Conservation (phyloP, 2,888 invertebrate species). For the Kuschelorhynchus macadamiae region DNA sequence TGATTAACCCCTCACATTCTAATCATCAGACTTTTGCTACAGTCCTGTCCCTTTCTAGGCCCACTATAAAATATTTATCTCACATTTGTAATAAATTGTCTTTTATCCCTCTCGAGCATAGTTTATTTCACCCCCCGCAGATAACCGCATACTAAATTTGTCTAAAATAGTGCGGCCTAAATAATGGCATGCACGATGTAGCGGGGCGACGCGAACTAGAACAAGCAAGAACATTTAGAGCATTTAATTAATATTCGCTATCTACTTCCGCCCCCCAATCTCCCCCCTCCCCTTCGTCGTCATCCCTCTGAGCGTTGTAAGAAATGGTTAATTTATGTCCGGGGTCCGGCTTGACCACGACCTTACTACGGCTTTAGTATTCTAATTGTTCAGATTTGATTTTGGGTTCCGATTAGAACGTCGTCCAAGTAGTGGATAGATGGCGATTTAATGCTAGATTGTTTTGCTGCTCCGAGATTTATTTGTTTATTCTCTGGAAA, state of each 20-base stretch:
- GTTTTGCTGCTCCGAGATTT: conserved; percentile 33
- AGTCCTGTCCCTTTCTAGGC: no score
- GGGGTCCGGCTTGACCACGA: conserved; percentile 55
- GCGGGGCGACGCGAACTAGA: conserved; percentile 13
- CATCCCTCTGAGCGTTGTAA: conserved; percentile 44
- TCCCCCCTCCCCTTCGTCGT: neutral
- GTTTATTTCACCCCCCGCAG: conserved; percentile 22
- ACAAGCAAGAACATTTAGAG: conserved; percentile 32
- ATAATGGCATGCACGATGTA: conserved; percentile 36
- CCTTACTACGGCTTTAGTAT: conserved; percentile 52
- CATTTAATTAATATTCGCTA: conserved; percentile 45
- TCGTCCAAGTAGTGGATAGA: conserved; percentile 52
- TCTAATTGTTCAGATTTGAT: conserved; percentile 60
- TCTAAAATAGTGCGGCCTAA: conserved; percentile 41
- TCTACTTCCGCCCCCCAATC: conserved; percentile 14
- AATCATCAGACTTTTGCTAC: no score
- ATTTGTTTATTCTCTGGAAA: conserved; percentile 18
- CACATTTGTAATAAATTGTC: conserved; percentile 13
- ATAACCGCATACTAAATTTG: conserved; percentile 41
- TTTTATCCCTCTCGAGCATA: conserved; percentile 7
- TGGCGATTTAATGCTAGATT: conserved; percentile 47
- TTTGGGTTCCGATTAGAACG: conserved; percentile 55
- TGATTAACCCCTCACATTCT: no score
- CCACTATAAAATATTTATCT: neutral
- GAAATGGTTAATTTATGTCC: conserved; percentile 56